Percentiles rank a stretch among this genome's conserved stretches.
Conservation (phyloP, 1,140 invertebrate genomes). For the Listronotus oregonensis region DNA sequence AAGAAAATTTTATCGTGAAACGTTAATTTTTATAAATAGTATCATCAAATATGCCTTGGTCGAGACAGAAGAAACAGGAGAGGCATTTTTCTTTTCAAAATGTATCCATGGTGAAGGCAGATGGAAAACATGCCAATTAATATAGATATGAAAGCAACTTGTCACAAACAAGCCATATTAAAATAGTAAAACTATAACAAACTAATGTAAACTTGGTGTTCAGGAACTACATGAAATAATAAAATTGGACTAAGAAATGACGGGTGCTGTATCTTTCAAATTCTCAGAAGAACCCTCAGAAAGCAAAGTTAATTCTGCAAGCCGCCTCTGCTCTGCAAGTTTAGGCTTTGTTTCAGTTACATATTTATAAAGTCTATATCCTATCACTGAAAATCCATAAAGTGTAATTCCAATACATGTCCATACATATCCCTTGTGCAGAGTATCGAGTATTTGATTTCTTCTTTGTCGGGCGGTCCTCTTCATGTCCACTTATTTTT, state of each 20-base stretch:
- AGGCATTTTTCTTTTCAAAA: too few relatives aligned
- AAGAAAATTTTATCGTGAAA: too few relatives aligned
- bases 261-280: constrained; percentile 13
- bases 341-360: constrained; percentile 58
- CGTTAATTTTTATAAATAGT: too few relatives aligned
- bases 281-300: constrained; percentile 58
- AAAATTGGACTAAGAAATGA: background rate
- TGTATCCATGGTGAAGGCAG: too few relatives aligned
- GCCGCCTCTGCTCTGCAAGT: constrained; percentile 54
- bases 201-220: background rate
- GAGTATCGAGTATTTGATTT: constrained; percentile 54
- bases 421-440: constrained; percentile 60
- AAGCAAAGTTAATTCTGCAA: constrained; percentile 57
- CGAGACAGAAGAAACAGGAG: too few relatives aligned
- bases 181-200: too few relatives aligned
- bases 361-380: constrained; percentile 58
- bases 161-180: too few relatives aligned
- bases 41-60: too few relatives aligned
- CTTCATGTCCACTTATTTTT: background rate
- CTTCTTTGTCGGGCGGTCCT: constrained; percentile 1
- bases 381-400: constrained; percentile 57
- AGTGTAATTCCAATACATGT: constrained; percentile 60
- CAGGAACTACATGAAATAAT: background rate
- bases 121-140: too few relatives aligned
- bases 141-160: too few relatives aligned